Conservation (phyloP, 2,888 invertebrate species). For the Diplolepis rosae region DNA sequence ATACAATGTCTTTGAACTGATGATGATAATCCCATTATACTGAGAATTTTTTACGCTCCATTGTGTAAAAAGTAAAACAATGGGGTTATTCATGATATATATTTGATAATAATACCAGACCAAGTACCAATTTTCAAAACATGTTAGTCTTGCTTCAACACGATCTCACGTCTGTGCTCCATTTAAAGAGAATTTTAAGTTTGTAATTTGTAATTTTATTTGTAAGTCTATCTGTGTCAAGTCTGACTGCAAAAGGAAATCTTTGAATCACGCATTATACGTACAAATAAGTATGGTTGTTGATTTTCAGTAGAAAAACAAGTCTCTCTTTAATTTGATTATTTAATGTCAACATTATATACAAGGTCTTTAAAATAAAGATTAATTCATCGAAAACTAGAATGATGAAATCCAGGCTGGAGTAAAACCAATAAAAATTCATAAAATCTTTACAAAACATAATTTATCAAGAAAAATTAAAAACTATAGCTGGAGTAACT, state of each 20-base stretch:
- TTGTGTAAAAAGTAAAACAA: constrained; percentile 14
- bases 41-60: not conserved
- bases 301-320: not conserved
- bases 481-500: too few relatives aligned
- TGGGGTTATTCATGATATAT: not conserved
- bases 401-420: not conserved
- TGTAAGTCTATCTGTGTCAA: constrained; percentile 23
- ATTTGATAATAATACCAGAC: constrained; percentile 15
- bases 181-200: constrained; percentile 13
- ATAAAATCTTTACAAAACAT: too few relatives aligned
- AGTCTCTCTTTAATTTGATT: not conserved
- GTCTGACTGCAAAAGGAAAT: constrained; percentile 26
- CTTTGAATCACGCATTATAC: constrained; percentile 14
- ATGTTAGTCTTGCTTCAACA: constrained; percentile 14
- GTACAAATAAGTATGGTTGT: not conserved
- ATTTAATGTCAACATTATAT: not conserved
- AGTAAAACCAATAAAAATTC: not conserved
- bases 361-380: too few relatives aligned
- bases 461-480: too few relatives aligned
- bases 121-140: constrained; percentile 19
- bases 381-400: too few relatives aligned
- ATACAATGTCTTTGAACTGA: not conserved
- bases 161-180: constrained; percentile 16
- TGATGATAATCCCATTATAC: not conserved
- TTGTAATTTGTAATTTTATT: too few relatives aligned